These are phyloP conservation scores for Nemopilema nomurai DNA, from an alignment of 30 jellyfish, hydroid and myxozoan species.

Conservation along the genomic window DNA sequence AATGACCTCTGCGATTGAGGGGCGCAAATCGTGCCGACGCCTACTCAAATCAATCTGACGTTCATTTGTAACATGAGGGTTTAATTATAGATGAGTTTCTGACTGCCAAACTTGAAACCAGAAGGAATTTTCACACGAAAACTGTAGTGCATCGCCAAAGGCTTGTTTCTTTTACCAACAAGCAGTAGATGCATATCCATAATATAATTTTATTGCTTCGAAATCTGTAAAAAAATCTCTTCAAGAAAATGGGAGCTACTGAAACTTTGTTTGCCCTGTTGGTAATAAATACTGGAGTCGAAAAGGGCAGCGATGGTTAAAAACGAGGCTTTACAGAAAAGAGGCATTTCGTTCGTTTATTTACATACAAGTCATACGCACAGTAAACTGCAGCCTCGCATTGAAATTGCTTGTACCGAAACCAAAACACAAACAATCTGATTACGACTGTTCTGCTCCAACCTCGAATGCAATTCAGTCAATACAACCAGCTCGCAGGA, in stretches of 20 bases:
- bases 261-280: background rate
- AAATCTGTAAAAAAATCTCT: background rate
- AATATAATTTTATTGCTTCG: background rate
- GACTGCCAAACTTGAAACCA: background rate
- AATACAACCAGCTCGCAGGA: slow-evolving; percentile 88
- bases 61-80: background rate
- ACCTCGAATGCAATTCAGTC: background rate
- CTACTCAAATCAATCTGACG: background rate
- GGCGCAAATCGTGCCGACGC: no score
- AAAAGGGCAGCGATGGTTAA: background rate
- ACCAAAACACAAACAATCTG: background rate
- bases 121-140: no score
- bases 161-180: no score
- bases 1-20: no score
- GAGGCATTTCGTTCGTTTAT: background rate
- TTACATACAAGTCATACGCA: background rate
- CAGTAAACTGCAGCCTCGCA: background rate
- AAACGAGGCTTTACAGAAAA: no score
- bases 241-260: background rate
- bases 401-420: background rate
- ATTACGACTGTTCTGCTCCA: background rate
- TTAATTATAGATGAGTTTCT: background rate
- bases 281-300: no score
- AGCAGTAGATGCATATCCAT: background rate
- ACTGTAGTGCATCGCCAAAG: no score